These are phyloP conservation scores for Setophaga coronata DNA, from an alignment of 2,113 vertebrate species.

Conservation along the genomic window DNA sequence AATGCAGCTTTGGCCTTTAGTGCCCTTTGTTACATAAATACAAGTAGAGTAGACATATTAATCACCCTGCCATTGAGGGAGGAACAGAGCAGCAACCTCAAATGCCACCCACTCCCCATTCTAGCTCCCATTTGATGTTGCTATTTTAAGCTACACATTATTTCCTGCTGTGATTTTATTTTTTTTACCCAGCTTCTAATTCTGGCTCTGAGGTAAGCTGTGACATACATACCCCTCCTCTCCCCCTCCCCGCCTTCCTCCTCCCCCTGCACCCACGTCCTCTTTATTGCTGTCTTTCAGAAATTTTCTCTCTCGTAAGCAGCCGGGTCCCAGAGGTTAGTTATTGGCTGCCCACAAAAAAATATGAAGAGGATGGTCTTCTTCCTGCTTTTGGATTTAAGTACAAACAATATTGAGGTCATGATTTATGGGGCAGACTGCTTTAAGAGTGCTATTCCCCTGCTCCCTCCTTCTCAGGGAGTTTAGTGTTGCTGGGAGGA, in stretches of 20 bases:
- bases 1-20: constrained; percentile 57
- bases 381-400: neutral
- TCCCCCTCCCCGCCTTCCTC: constrained; percentile 32
- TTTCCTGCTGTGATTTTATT: constrained; percentile 83
- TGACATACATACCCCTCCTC: constrained; percentile 76
- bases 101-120: constrained; percentile 75
- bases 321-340: neutral
- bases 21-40: constrained; percentile 66
- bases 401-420: neutral
- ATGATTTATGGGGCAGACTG: neutral
- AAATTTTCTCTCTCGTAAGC: neutral
- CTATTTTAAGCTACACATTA: constrained; percentile 82
- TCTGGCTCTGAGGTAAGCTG: constrained; percentile 82
- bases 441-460: neutral
- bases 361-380: neutral
- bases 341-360: neutral
- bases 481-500: rapidly evolving
- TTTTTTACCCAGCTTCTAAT: constrained; percentile 78
- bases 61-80: constrained; percentile 71
- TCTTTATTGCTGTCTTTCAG: constrained; percentile 5
- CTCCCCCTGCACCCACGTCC: constrained; percentile 49
- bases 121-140: constrained; percentile 71
- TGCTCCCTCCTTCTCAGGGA: neutral
- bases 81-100: constrained; percentile 73
- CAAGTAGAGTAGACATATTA: constrained; percentile 50